Conservation (phyloP, 2,797 vertebrate species). For the Sus cebifrons region DNA sequence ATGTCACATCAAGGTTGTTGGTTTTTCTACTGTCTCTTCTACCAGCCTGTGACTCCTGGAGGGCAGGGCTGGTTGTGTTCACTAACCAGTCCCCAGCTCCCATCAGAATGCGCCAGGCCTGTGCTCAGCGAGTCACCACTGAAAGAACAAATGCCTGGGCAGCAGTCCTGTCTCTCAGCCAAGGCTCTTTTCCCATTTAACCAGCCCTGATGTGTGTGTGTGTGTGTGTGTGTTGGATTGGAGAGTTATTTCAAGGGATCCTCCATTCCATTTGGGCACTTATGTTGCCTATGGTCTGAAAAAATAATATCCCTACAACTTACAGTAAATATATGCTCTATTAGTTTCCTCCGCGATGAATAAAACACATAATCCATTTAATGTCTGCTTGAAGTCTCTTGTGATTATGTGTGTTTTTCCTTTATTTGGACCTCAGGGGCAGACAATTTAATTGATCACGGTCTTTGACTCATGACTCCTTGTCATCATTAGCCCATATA, state of each 20-base stretch:
- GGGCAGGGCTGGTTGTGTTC: background rate
- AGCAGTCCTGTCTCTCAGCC: background rate
- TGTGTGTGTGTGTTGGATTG: background rate
- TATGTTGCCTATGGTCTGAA: background rate
- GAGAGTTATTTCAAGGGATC: constrained; percentile 30
- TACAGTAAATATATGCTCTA: background rate
- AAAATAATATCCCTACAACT: constrained; percentile 3
- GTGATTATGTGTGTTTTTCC: background rate
- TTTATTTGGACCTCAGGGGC: constrained; percentile 51
- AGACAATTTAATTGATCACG: background rate
- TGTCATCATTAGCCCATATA: constrained; percentile 49
- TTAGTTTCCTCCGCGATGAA: constrained; percentile 18
- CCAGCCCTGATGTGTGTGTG: background rate
- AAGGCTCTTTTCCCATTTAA: background rate
- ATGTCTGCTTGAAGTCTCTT: constrained; percentile 14
- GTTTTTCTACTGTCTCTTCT: background rate
- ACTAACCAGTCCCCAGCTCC: background rate
- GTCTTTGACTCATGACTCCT: constrained; percentile 49
- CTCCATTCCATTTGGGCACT: background rate
- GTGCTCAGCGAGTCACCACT: background rate
- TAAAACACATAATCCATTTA: constrained; percentile 49
- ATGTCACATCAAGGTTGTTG: background rate
- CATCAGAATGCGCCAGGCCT: background rate
- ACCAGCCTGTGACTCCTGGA: no score
- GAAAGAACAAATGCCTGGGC: background rate